Conservation (phyloP, 2,797 vertebrate genomes). For the Paedocypris micromegethes region DNA sequence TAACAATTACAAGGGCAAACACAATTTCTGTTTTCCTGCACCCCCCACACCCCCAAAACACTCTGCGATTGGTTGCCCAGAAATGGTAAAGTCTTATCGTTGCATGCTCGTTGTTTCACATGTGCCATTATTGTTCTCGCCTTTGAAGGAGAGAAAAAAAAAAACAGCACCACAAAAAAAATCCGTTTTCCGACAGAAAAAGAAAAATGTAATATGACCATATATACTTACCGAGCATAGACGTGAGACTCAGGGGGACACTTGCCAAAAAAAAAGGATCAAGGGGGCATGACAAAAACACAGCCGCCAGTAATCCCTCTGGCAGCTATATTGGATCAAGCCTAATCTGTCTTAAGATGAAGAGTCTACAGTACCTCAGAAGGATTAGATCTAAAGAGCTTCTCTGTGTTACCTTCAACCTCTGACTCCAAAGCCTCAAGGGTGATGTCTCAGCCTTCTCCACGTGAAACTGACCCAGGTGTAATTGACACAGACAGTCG, state of each 20-base stretch:
- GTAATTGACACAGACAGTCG: constrained; percentile 32
- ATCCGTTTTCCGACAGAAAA: constrained; percentile 9
- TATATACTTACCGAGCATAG: constrained; percentile 26
- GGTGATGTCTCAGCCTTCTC: constrained; percentile 30
- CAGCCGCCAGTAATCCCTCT: constrained; percentile 52
- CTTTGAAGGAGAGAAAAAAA: neutral
- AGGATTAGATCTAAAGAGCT: constrained; percentile 51
- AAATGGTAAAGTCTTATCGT: too few species aligned
- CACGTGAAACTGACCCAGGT: constrained; percentile 43
- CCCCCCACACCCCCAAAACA: too few species aligned
- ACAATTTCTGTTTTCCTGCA: too few species aligned
- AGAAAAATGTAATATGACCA: constrained; percentile 34
- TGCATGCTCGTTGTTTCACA: too few species aligned
- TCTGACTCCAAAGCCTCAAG: constrained; percentile 48
- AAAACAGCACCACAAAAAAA: neutral
- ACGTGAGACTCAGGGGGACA: constrained; percentile 41
- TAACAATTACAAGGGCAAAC: too few species aligned
- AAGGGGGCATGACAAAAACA: constrained; percentile 49
- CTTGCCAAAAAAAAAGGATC: constrained; percentile 50
- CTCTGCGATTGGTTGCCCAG: too few species aligned
- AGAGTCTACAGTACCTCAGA: constrained; percentile 52
- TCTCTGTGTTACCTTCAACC: constrained; percentile 65
- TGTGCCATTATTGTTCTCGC: too few species aligned
- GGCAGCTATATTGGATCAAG: constrained; percentile 45
- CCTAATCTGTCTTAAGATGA: constrained; percentile 51